These are phyloP conservation scores for Axea sp. DNA, from an alignment of 2,888 invertebrate genomes.

Conservation along the genomic window DNA sequence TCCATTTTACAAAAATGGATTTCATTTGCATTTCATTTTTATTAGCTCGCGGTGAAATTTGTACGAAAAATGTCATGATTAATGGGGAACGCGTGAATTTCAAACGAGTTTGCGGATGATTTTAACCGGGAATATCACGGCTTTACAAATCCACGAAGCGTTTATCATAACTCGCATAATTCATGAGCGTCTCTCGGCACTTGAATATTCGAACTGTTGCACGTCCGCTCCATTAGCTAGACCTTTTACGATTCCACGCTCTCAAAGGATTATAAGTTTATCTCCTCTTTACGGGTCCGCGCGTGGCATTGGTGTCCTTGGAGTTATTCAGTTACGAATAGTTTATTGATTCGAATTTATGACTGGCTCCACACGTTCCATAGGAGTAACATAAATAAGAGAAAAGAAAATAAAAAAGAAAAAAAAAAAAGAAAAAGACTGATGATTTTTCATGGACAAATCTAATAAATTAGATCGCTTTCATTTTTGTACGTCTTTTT, in stretches of 20 bases:
- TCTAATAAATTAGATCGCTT: neutral
- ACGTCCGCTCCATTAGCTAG: constrained; percentile 63
- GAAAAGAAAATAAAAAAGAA: neutral
- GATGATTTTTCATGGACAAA: neutral
- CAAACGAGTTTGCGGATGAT: constrained; percentile 30
- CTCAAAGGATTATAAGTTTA: constrained; percentile 57
- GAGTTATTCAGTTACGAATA: constrained; percentile 54
- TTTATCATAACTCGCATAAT: constrained; percentile 66
- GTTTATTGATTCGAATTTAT: constrained; percentile 64
- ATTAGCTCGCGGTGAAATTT: constrained; percentile 30
- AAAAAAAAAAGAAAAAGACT: no score
- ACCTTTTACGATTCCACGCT: constrained; percentile 62
- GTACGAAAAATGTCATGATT: constrained; percentile 45
- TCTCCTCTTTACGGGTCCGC: constrained; percentile 45
- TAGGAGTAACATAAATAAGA: neutral
- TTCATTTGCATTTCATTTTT: constrained; percentile 32
- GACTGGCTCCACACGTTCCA: neutral
- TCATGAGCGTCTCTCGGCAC: constrained; percentile 60
- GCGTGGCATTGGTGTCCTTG: constrained; percentile 50
- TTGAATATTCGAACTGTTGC: constrained; percentile 64
- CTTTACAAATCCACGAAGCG: constrained; percentile 54
- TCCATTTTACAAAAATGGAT: constrained; percentile 13
- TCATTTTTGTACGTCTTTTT: no score
- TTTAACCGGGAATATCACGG: constrained; percentile 39
- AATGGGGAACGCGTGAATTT: constrained; percentile 47